phyloP scores from a whole-genome alignment of 2,113 vertebrate species.

The Etheostoma cragini region DNA sequence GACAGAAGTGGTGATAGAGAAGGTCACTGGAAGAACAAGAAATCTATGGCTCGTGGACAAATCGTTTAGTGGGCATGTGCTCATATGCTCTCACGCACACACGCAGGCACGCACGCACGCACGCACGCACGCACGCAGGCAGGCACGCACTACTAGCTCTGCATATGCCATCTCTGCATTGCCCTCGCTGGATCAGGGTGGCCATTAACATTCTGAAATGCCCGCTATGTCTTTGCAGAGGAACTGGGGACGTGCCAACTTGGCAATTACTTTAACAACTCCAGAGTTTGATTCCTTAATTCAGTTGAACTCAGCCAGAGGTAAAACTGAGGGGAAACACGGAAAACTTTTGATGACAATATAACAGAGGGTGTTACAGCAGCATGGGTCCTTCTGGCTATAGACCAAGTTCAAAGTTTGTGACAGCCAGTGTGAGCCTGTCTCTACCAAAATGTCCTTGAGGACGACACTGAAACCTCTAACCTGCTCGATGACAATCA shows the following conservation, averaged over 20 bases:
- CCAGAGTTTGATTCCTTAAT: constrained; percentile 72
- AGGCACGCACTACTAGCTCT: constrained; percentile 6
- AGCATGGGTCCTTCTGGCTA: neutral
- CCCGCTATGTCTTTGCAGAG: constrained; percentile 67
- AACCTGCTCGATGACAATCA: constrained; percentile 51
- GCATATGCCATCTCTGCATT: constrained; percentile 59
- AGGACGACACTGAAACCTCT: constrained; percentile 41
- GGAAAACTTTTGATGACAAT: neutral
- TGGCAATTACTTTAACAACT: constrained; percentile 82
- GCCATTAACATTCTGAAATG: constrained; percentile 81
- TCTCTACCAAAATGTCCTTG: constrained; percentile 57
- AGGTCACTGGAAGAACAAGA: constrained; percentile 60
- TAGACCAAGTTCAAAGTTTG: constrained; percentile 1
- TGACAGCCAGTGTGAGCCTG: neutral
- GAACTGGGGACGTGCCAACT: constrained; percentile 78
- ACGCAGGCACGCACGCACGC: constrained; percentile 24
- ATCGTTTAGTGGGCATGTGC: constrained; percentile 34
- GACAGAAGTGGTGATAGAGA: constrained; percentile 37
- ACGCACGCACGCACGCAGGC: constrained; percentile 7
- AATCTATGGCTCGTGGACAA: constrained; percentile 48
- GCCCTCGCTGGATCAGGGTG: constrained; percentile 68
- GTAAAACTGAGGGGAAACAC: constrained; percentile 60
- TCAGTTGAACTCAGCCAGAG: constrained; percentile 58
- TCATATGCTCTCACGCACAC: constrained; percentile 4
- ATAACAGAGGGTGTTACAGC: neutral